Percentiles rank a stretch among this genome's conserved stretches.
Conservation (phyloP, 2,113 vertebrate genomes). For the Percopsis transmontana region DNA sequence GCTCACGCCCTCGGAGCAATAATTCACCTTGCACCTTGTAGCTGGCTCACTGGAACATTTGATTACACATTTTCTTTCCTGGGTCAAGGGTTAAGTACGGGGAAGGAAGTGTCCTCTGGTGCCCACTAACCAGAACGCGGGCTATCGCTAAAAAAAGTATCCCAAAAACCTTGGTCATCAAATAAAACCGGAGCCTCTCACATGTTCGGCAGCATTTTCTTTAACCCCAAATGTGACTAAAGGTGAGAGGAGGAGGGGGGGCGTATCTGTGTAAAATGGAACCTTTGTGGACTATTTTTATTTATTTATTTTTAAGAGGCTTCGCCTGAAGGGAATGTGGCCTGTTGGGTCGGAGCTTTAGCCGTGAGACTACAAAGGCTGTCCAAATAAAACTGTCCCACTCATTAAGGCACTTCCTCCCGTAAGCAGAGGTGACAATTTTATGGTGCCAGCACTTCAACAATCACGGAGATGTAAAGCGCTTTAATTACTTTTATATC, state of each 20-base stretch:
- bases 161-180: constrained; percentile 75
- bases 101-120: constrained; percentile 88
- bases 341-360: constrained; percentile 70
- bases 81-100: constrained; percentile 90
- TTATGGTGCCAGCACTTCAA: constrained; percentile 84
- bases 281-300: constrained; percentile 68
- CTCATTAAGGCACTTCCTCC: constrained; percentile 84
- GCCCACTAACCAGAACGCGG: constrained; percentile 76
- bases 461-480: constrained; percentile 77
- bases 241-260: constrained; percentile 18
- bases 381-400: constrained; percentile 84
- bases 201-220: constrained; percentile 74
- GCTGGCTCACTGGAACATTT: constrained; percentile 77
- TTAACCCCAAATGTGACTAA: constrained; percentile 72
- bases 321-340: constrained; percentile 78
- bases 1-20: constrained; percentile 52
- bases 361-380: constrained; percentile 82
- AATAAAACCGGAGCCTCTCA: constrained; percentile 76
- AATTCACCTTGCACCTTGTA: constrained; percentile 80
- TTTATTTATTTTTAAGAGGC: constrained; percentile 64
- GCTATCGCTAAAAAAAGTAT: constrained; percentile 69
- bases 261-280: constrained; percentile 79
- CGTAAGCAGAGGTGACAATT: constrained; percentile 88
- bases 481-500: constrained; percentile 77
- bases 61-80: constrained; percentile 85